Conservation (phyloP, 2,797 vertebrate genomes). For the Epinephelus awoara region DNA sequence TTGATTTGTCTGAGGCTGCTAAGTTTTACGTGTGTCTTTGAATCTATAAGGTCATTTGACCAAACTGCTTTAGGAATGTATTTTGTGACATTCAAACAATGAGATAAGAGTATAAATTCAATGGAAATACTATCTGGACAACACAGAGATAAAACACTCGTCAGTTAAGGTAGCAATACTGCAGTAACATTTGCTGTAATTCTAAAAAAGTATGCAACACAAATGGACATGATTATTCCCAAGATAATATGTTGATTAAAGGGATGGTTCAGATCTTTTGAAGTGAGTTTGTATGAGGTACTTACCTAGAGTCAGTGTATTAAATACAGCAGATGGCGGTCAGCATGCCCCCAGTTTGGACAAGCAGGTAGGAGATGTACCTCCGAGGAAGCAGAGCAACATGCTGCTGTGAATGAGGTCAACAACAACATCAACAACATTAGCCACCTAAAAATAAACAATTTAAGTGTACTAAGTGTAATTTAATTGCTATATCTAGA, state of each 20-base stretch:
- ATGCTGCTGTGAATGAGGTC: too few species aligned
- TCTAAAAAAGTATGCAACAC: background rate
- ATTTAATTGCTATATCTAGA: too few species aligned
- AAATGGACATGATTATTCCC: background rate
- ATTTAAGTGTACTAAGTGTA: too few species aligned
- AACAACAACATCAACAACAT: too few species aligned
- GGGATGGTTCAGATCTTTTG: too few species aligned
- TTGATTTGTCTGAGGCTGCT: background rate
- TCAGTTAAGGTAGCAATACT: background rate
- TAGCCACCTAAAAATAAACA: too few species aligned
- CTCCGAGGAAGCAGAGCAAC: too few species aligned
- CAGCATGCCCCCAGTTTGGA: too few species aligned
- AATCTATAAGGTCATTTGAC: background rate
- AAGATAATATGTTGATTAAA: background rate
- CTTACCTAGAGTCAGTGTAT: too few species aligned
- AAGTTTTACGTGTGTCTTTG: background rate
- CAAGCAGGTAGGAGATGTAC: too few species aligned
- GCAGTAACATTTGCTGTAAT: background rate
- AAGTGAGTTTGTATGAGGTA: too few species aligned
- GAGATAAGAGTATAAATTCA: background rate
- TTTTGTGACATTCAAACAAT: background rate
- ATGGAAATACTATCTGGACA: background rate
- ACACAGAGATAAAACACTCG: background rate
- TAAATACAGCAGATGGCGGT: too few species aligned
- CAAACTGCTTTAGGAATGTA: background rate